These are phyloP conservation scores for Cotesia typhae DNA, from an alignment of 1,140 invertebrate species.

Conservation along the genomic window DNA sequence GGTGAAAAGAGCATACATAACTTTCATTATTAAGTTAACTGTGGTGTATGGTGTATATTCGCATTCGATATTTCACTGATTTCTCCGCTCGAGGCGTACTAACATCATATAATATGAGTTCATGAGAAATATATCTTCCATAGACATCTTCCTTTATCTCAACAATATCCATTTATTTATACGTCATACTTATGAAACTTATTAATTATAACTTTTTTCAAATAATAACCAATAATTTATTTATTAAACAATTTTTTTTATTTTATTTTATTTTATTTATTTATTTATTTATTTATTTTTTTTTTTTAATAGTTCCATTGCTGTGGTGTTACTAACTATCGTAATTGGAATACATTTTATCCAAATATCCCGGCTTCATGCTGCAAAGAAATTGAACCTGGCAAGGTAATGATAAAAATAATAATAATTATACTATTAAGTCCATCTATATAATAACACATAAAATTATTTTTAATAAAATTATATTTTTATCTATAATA, in stretches of 20 bases:
- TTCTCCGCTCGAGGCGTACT: conserved; percentile 17
- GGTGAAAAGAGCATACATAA: conserved; percentile 15
- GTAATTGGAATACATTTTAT: conserved; percentile 75
- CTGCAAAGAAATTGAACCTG: conserved; percentile 74
- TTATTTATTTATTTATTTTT: conserved; percentile 50
- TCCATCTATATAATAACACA: too few species aligned
- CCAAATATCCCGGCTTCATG: conserved; percentile 79
- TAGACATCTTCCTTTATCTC: background rate
- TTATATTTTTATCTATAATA: too few species aligned
- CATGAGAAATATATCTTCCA: conserved; percentile 4
- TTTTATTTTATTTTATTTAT: too few species aligned
- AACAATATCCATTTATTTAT: background rate
- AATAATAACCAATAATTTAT: too few species aligned
- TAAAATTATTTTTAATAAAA: too few species aligned
- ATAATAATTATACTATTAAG: too few species aligned
- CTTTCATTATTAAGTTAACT: background rate
- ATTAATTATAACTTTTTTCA: too few species aligned
- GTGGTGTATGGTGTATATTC: background rate
- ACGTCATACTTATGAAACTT: too few species aligned
- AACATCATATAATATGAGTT: too few species aligned
- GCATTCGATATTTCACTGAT: conserved; percentile 20
- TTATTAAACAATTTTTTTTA: conserved; percentile 8
- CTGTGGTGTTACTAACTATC: conserved; percentile 79
- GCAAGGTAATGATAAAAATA: conserved; percentile 62
- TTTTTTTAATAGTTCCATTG: conserved; percentile 75